A percentile compares a stretch with the other conserved stretches of the same genome.
Evolutionary conservation across 2,113 vertebrate species (phyloP).

Genomic region (Mustela lutreola): DNA sequence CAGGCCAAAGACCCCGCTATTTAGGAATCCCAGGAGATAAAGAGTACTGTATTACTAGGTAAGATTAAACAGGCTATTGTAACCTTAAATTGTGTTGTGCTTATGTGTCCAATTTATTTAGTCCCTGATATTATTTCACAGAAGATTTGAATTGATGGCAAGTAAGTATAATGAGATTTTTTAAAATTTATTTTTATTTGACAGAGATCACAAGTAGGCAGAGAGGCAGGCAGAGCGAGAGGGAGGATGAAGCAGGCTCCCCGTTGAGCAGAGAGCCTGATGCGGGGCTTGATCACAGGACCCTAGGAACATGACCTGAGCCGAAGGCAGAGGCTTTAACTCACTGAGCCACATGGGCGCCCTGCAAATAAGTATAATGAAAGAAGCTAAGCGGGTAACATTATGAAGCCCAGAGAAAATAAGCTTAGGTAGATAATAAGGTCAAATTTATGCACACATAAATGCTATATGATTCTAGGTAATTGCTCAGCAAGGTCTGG

Average conservation of each 20-base stretch:
- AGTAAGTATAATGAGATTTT: neutral
- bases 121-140: neutral
- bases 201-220: too few species aligned
- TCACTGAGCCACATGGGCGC: too few species aligned
- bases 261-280: too few species aligned
- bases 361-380: neutral
- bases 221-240: too few species aligned
- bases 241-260: too few species aligned
- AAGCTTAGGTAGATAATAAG: neutral
- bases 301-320: too few species aligned
- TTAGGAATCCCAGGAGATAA: conserved; percentile 94
- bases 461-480: neutral
- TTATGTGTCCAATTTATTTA: neutral
- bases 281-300: too few species aligned
- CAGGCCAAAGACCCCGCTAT: conserved; percentile 96
- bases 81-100: neutral
- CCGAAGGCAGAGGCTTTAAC: too few species aligned
- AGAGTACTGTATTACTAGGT: conserved; percentile 98
- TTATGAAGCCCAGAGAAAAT: neutral
- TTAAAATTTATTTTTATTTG: too few species aligned
- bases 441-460: neutral
- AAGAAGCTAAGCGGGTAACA: neutral
- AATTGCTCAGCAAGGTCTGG: neutral
- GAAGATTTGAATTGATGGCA: neutral
- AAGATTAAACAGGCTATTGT: conserved; percentile 20